Evolutionary conservation across 2,797 vertebrate species (phyloP).

Genomic region (Argentina silus): DNA sequence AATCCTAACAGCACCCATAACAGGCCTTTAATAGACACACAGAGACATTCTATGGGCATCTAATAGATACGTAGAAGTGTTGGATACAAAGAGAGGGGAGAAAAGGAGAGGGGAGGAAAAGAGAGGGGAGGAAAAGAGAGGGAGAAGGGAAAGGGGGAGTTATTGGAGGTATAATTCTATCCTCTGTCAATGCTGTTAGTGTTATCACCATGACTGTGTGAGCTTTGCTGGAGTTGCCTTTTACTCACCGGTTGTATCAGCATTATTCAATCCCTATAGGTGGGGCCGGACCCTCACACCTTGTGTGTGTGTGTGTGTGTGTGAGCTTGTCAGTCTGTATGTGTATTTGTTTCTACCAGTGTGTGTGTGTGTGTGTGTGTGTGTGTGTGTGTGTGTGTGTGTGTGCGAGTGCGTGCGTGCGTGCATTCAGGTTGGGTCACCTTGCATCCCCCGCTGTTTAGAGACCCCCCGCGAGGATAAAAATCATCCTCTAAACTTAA

Average conservation of each 20-base stretch:
- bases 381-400: constrained; percentile 26
- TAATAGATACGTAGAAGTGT: not conserved
- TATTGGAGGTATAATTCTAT: constrained; percentile 58
- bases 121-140: constrained; percentile 28
- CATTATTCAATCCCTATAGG: constrained; percentile 75
- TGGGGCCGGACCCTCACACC: constrained; percentile 57
- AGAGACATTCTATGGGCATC: not conserved
- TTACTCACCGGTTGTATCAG: constrained; percentile 68
- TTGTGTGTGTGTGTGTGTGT: constrained; percentile 37
- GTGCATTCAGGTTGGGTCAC: constrained; percentile 73
- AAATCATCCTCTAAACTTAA: constrained; percentile 78
- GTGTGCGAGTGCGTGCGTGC: constrained; percentile 28
- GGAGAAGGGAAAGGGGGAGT: constrained; percentile 12
- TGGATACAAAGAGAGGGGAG: not conserved
- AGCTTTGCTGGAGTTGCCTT: constrained; percentile 50
- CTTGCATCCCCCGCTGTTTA: constrained; percentile 76
- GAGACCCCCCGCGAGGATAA: constrained; percentile 78
- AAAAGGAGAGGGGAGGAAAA: constrained; percentile 10
- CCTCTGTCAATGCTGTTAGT: constrained; percentile 66
- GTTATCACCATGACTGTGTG: constrained; percentile 67
- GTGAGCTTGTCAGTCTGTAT: constrained; percentile 23
- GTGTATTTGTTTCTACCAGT: constrained; percentile 23
- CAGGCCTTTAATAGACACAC: not conserved
- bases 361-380: constrained; percentile 31
- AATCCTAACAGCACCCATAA: not conserved